Evolutionary conservation across 2,888 invertebrate genomes (phyloP).

Genomic region (Coremacera marginata): DNA sequence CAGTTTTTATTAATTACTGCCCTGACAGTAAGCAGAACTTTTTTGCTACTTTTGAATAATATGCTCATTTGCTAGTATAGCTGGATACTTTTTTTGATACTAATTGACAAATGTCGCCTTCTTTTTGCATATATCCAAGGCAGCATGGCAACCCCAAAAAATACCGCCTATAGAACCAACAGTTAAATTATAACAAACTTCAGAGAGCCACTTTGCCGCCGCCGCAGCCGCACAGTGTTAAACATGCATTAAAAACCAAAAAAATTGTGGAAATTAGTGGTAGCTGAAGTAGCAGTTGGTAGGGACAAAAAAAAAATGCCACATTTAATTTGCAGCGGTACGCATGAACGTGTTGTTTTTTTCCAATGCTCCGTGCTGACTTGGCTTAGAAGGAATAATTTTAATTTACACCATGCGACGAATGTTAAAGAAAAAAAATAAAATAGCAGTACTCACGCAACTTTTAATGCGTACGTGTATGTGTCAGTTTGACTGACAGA

Average conservation of each 20-base stretch:
- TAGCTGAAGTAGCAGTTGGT: not conserved
- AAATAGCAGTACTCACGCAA: not conserved
- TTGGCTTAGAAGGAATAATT: not conserved
- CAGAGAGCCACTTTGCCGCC: no score
- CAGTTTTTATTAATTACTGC: no score
- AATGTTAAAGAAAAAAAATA: no score
- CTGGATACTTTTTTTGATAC: no score
- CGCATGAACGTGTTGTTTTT: no score
- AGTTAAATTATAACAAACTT: no score
- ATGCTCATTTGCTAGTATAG: not conserved
- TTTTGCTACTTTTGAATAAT: not conserved
- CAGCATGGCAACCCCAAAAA: not conserved
- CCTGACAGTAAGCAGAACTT: not conserved
- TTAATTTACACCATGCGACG: conserved; percentile 12
- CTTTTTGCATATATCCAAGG: not conserved
- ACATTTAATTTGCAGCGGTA: not conserved
- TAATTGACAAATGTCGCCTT: not conserved
- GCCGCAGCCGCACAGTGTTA: not conserved
- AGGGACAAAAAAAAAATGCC: not conserved
- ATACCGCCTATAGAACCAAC: not conserved
- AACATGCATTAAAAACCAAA: not conserved
- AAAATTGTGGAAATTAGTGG: not conserved
- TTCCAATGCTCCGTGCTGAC: no score
- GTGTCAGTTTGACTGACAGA: not conserved
- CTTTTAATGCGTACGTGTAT: not conserved